Percentiles rank a stretch among this genome's conserved stretches.
phyloP scores from a whole-genome alignment of 1,140 invertebrate species.

The Anastrepha ludens region DNA sequence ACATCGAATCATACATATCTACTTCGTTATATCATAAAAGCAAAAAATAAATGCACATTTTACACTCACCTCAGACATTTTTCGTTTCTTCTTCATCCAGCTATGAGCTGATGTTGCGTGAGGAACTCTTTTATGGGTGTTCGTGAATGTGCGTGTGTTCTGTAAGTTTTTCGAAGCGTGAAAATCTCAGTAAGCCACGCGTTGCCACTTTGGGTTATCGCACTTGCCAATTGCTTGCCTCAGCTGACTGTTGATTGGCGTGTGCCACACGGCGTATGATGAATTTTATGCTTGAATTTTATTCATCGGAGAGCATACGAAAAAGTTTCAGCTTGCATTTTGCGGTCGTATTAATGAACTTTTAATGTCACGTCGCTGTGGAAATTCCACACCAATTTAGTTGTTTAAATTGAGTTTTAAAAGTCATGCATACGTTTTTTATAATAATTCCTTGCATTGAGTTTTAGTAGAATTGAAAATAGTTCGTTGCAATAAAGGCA shows the following conservation, averaged over 20 bases:
- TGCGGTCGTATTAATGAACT: too few relatives aligned
- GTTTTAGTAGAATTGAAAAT: background rate
- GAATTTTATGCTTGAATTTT: background rate
- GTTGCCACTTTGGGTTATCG: background rate
- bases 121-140: slow-evolving; percentile 16
- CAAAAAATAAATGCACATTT: too few relatives aligned
- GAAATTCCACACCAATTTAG: background rate
- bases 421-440: background rate
- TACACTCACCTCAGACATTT: slow-evolving; percentile 46
- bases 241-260: background rate
- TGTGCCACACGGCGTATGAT: slow-evolving; percentile 39
- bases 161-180: background rate
- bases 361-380: too few relatives aligned
- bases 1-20: too few relatives aligned
- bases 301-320: background rate
- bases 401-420: background rate
- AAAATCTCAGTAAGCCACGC: background rate
- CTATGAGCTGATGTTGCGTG: background rate
- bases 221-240: background rate
- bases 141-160: background rate
- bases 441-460: background rate
- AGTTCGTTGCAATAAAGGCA: slow-evolving; percentile 9
- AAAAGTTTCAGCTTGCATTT: too few relatives aligned
- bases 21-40: too few relatives aligned
- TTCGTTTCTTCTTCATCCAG: slow-evolving; percentile 28